phyloP scores from a whole-genome alignment of 2,113 vertebrate genomes.

The Elaphurus davidianus region DNA sequence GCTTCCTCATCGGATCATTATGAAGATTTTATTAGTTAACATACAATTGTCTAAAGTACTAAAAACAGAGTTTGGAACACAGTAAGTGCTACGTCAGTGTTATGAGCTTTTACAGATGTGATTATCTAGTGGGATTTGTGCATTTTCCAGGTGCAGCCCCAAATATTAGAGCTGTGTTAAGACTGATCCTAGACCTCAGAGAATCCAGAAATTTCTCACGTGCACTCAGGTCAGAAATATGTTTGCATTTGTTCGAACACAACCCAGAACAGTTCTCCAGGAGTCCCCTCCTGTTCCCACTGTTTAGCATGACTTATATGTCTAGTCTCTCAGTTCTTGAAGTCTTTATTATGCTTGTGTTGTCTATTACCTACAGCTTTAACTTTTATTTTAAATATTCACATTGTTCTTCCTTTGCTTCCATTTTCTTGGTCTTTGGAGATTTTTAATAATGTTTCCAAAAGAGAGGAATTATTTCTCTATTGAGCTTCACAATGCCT shows the following conservation, averaged over 20 bases:
- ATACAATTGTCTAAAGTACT: not conserved
- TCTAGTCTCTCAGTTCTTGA: not conserved
- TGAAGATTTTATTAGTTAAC: not conserved
- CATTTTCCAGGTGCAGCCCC: not conserved
- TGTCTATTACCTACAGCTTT: not conserved
- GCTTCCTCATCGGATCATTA: not conserved
- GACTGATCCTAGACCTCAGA: not conserved
- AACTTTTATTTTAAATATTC: constrained; percentile 9
- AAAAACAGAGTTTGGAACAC: not conserved
- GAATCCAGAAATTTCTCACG: not conserved
- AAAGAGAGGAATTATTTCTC: not conserved
- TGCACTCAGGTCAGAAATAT: not conserved
- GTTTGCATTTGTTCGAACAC: not conserved
- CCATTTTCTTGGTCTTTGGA: not conserved
- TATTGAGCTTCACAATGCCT: not conserved
- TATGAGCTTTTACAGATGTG: not conserved
- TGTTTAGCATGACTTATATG: not conserved
- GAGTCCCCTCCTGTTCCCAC: not conserved
- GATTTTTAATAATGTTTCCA: not conserved
- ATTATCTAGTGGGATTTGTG: not conserved
- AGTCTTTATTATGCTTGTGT: not conserved
- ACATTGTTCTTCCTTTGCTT: not conserved
- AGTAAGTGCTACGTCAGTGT: not conserved
- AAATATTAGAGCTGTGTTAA: not conserved
- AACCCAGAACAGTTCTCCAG: not conserved